Evolutionary conservation across 2,888 invertebrate species (phyloP), one percentile per base, ranked within the genome.

Genomic region (Micropterix aruncella): DNA sequence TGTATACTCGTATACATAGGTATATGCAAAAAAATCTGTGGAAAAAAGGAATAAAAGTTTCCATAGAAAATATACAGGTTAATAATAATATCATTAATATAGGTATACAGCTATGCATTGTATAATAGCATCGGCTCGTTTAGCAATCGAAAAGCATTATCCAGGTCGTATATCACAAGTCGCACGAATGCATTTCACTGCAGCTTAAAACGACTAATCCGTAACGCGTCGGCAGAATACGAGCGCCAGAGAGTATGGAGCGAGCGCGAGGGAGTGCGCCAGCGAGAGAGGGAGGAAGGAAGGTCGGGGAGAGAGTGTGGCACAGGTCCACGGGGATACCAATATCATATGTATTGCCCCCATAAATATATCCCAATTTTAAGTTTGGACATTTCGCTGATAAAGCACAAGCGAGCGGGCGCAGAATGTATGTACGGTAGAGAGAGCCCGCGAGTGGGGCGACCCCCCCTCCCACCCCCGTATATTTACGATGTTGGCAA

Each of bases 121-220:
- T n/a, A n/a, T n/a, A n/a, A n/a, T n/a, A n/a, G n/a, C 27, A 12
- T 68, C 64, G 63, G 65, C 63, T 66, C 64, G 66, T 66, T 66
- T 66, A 65, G 66, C 66, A 63, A 66, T 69, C 65, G 60, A 56
- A 60, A 53, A 60, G 68, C 61, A 67, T 69, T 68, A 68, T 65
- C 65, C 65, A 60, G 57, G 59, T 59, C 63, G 62, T 69, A 64
- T 67, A 66, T 69, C 68, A 69, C 61, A 54, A 56, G 41, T 45
- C 16, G 42, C 47, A 57, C 56, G 47, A 58, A 60, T 58, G 59
- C 60, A 58, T 60, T 57, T 58, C 61, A 58, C 60, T 58, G 59
- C 61, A 61, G 66, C 66, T 69, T 67, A 68, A 68, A 68, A 65
- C 65, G 66, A 67, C 69, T 68, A 67, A 64, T 66, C 61, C 58